These are phyloP conservation scores for Hippoglossus hippoglossus DNA, from an alignment of 2,797 vertebrate genomes.

Conservation along the genomic window DNA sequence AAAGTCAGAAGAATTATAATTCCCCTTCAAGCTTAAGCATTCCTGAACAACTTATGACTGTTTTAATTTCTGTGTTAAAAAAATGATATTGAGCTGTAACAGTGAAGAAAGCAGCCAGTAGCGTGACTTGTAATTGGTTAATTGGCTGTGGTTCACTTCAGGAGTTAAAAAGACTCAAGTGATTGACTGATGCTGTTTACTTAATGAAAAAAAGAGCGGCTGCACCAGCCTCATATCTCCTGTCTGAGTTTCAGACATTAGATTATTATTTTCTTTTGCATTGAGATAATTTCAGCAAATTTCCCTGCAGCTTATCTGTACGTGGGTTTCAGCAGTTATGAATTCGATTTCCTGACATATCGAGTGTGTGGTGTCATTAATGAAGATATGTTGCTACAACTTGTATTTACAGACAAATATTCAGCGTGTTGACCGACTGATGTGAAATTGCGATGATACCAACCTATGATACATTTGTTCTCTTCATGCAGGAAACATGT, in stretches of 20 bases:
- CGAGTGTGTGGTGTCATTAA: not conserved
- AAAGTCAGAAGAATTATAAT: not conserved
- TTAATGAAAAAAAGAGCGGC: not conserved
- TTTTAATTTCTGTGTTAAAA: not conserved
- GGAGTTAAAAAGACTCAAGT: not conserved
- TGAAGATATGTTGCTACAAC: not conserved
- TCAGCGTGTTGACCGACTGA: too few relatives aligned
- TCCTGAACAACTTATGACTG: conserved; percentile 34
- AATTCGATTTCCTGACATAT: not conserved
- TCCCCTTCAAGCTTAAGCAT: conserved; percentile 33
- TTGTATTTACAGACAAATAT: not conserved
- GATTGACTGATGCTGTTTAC: not conserved
- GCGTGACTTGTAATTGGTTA: not conserved
- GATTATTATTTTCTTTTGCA: not conserved
- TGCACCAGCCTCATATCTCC: conserved; percentile 8
- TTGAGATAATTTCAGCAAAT: conserved; percentile 7
- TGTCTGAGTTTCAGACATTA: not conserved
- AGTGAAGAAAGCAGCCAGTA: not conserved
- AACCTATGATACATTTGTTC: too few relatives aligned
- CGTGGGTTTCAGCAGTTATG: not conserved
- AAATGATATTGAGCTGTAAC: not conserved
- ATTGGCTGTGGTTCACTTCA: not conserved
- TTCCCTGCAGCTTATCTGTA: not conserved
- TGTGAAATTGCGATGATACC: not conserved
- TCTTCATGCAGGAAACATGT: conserved; percentile 18